These are phyloP conservation scores for Astyanax mexicanus DNA, from an alignment of 2,797 vertebrate genomes.

Conservation along the genomic window DNA sequence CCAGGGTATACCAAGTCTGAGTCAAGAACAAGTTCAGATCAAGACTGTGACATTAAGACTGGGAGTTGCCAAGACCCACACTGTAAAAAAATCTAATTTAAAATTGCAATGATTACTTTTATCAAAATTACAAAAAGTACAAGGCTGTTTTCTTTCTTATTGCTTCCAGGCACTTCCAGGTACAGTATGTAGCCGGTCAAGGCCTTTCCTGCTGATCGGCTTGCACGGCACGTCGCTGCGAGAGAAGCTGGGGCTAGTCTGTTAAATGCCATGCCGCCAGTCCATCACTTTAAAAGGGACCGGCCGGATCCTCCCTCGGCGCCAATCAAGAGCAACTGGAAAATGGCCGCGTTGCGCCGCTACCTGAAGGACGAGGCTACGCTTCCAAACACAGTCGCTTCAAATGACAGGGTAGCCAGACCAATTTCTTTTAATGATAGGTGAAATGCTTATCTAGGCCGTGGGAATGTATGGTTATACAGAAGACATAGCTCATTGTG, in stretches of 20 bases:
- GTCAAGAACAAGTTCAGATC: too few relatives aligned
- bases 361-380: neutral
- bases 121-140: too few relatives aligned
- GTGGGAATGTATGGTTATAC: conserved; percentile 28
- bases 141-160: conserved; percentile 23
- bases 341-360: conserved; percentile 24
- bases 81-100: too few relatives aligned
- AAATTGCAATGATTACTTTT: too few relatives aligned
- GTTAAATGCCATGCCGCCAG: conserved; percentile 56
- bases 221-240: neutral
- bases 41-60: too few relatives aligned
- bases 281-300: conserved; percentile 44
- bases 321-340: conserved; percentile 18
- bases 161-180: conserved; percentile 33
- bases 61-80: too few relatives aligned
- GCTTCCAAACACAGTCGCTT: neutral
- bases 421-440: conserved; percentile 36
- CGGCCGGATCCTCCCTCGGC: neutral
- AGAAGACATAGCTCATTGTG: conserved; percentile 19
- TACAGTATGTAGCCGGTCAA: conserved; percentile 19
- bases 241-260: neutral
- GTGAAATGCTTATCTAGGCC: neutral
- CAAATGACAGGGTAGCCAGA: neutral
- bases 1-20: too few relatives aligned
- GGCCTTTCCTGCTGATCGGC: conserved; percentile 35